phyloP scores from a whole-genome alignment of 1,140 invertebrate species.

The Trachelipus rathkii region DNA sequence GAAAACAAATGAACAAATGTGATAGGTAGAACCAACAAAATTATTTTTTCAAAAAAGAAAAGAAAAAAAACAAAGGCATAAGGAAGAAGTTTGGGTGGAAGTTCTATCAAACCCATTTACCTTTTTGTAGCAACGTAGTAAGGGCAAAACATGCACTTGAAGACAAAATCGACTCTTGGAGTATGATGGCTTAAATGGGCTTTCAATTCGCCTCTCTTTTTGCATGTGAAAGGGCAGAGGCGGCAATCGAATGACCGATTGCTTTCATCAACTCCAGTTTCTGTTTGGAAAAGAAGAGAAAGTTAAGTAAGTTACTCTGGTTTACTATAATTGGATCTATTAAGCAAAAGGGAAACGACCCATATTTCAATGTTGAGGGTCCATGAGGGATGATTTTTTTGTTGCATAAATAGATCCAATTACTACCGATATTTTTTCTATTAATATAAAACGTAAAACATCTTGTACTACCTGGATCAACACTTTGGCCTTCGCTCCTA shows the following conservation, averaged over 20 bases:
- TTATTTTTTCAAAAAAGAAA: not conserved
- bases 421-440: too few relatives aligned
- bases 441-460: too few relatives aligned
- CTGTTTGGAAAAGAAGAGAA: slow-evolving; percentile 14
- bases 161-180: slow-evolving; percentile 63
- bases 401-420: too few relatives aligned
- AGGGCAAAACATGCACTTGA: slow-evolving; percentile 75
- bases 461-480: not conserved
- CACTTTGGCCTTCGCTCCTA: slow-evolving; percentile 40
- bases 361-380: too few relatives aligned
- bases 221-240: slow-evolving; percentile 69
- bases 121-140: slow-evolving; percentile 64
- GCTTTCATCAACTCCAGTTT: slow-evolving; percentile 26
- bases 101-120: slow-evolving; percentile 50
- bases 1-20: too few relatives aligned
- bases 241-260: slow-evolving; percentile 56
- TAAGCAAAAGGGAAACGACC: too few relatives aligned
- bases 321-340: too few relatives aligned
- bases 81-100: too few relatives aligned
- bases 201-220: slow-evolving; percentile 61
- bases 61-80: too few relatives aligned
- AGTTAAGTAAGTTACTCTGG: too few relatives aligned
- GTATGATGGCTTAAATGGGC: slow-evolving; percentile 69
- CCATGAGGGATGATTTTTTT: too few relatives aligned
- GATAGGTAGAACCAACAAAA: not conserved